phyloP scores from a whole-genome alignment of 2,797 vertebrate genomes.

The Enteromius fasciolatus region DNA sequence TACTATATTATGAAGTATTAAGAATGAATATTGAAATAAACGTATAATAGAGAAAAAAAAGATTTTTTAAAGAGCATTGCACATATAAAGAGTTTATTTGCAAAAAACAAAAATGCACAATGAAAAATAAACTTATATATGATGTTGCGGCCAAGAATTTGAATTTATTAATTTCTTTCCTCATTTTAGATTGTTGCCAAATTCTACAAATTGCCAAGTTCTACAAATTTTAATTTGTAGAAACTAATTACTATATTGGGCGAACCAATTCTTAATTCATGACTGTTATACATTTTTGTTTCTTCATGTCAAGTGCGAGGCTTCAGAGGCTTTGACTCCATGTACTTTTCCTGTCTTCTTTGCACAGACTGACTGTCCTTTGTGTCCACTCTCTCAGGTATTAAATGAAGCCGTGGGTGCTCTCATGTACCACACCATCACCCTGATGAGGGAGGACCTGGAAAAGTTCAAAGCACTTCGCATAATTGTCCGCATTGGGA shows the following conservation, averaged over 20 bases:
- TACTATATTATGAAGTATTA: not conserved
- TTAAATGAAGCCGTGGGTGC: constrained; percentile 97
- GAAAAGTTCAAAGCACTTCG: constrained; percentile 98
- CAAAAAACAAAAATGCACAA: too few relatives aligned
- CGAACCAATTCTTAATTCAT: too few relatives aligned
- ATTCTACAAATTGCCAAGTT: too few relatives aligned
- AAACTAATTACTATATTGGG: too few relatives aligned
- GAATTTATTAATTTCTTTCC: not conserved
- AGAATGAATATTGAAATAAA: not conserved
- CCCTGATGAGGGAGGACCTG: constrained; percentile 95
- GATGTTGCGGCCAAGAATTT: too few relatives aligned
- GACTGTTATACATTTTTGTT: not conserved
- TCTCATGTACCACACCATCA: constrained; percentile 99
- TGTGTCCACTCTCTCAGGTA: constrained; percentile 77
- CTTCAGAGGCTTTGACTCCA: not conserved
- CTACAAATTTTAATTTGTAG: too few relatives aligned
- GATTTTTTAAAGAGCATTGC: too few relatives aligned
- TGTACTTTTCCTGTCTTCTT: not conserved
- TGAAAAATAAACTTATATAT: too few relatives aligned
- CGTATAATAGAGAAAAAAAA: not conserved
- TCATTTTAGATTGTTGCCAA: not conserved
- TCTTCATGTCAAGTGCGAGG: not conserved
- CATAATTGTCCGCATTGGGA: constrained; percentile 96
- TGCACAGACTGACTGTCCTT: not conserved
- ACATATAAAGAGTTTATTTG: too few relatives aligned